Base-by-base conservation (phyloP, 2,888 invertebrate species). In the Cheilosia pagana region DNA sequence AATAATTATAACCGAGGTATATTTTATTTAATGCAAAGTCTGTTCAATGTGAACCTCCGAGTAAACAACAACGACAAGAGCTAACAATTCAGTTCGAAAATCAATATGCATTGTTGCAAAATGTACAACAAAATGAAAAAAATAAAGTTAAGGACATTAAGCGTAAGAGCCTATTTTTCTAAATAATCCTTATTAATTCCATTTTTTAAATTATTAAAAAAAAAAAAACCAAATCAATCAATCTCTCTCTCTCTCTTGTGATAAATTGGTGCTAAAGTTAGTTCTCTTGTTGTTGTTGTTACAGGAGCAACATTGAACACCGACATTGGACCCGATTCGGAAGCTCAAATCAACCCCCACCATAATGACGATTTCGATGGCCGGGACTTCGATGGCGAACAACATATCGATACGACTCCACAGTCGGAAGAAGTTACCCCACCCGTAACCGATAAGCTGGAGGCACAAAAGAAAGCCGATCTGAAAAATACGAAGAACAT, bases 251-350 rank as follows among this genome's bases (percentile, higher is more conserved):
- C 16, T 23, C 7, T 52, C 28, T 63, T 81, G 59, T 71, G 41
- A 60, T 63, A 67, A 62, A 59, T 48, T 74, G 87, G 88, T 89
- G 90, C 90, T 91, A 90, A 91, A 90, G 91, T 91, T 91, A 92
- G 92, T 92, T 92, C 91, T 92, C 91, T 92, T 91, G 93, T 94
- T 93, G 93, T 94, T 93, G 94, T 93, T 91, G 93, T 93, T 93
- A 90, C 94, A 94, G 94, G 94, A 90, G 93, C 94, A 88, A 93
- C 93, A 68, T 93, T 93, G 88, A 93, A 94, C 90, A 93, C 94
- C 86, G 94, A 94, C 90, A 93, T 94, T 88, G 89, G 92, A 87
- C 94, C 94, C 60, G 94, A 94, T 89, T 93, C 94, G 62, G 94
- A 92, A 87, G 94, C 94, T 87, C 94, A 94, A 78, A 94, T 94